Evolutionary conservation across 2,113 vertebrate species (phyloP).

Genomic region (Paracanthobrama guichenoti): DNA sequence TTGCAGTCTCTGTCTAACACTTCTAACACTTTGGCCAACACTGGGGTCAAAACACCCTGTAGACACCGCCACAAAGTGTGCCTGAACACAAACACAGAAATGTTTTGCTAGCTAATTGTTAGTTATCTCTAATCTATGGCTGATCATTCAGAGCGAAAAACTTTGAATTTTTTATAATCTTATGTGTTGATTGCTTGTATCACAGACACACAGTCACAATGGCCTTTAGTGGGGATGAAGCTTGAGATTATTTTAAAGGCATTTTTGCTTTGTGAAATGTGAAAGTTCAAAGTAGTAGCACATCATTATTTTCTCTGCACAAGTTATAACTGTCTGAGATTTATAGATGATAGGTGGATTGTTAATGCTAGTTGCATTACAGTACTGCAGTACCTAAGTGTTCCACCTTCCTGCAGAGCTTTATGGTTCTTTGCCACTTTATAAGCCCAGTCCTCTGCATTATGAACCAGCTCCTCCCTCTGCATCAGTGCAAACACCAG

Average conservation of each 20-base stretch:
- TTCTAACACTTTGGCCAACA: slow-evolving; percentile 69
- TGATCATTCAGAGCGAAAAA: neutral
- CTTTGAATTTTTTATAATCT: neutral
- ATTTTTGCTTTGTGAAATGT: neutral
- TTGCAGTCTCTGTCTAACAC: slow-evolving; percentile 71
- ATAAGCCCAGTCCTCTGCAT: slow-evolving; percentile 71
- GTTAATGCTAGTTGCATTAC: neutral
- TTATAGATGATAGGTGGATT: neutral
- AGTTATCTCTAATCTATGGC: neutral
- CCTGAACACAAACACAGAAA: slow-evolving; percentile 54
- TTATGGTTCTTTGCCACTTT: slow-evolving; percentile 68
- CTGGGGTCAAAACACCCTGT: slow-evolving; percentile 69
- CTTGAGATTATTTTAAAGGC: neutral
- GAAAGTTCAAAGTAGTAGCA: neutral
- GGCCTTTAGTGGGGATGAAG: neutral
- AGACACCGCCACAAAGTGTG: slow-evolving; percentile 75
- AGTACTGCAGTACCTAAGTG: slow-evolving; percentile 67
- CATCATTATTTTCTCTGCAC: neutral
- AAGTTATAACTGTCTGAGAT: neutral
- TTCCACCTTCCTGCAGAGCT: slow-evolving; percentile 76
- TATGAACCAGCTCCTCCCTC: slow-evolving; percentile 57
- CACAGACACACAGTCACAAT: neutral
- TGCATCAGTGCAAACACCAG: slow-evolving; percentile 60
- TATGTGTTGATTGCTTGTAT: neutral
- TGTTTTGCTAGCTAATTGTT: neutral